A percentile compares a stretch with the other conserved stretches of the same genome.
Evolutionary conservation across 2,113 vertebrate genomes (phyloP).

Genomic region (Vicugna pacos): DNA sequence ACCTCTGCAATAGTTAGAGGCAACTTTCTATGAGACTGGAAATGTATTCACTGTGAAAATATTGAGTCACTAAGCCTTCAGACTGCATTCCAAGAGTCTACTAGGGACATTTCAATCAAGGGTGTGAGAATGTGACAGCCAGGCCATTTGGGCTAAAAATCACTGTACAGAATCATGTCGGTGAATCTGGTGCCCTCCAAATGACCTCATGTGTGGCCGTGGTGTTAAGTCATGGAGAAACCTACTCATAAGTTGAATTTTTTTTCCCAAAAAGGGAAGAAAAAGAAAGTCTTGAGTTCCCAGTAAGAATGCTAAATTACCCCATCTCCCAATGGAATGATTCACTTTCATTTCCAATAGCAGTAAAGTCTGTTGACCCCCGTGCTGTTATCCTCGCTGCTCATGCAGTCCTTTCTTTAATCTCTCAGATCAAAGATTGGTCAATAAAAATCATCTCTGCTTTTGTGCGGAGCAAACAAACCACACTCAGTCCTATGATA

Average conservation of each 20-base stretch:
- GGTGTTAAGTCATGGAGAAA: conserved; percentile 87
- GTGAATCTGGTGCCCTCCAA: conserved; percentile 88
- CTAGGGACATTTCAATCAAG: conserved; percentile 90
- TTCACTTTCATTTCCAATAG: conserved; percentile 91
- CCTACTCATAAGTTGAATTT: conserved; percentile 84
- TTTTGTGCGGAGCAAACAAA: conserved; percentile 91
- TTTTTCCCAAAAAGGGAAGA: conserved; percentile 53
- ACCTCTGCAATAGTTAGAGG: conserved; percentile 85
- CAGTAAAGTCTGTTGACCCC: conserved; percentile 91
- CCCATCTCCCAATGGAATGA: conserved; percentile 86
- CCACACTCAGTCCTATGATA: conserved; percentile 85
- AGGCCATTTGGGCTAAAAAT: conserved; percentile 88
- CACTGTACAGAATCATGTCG: conserved; percentile 86
- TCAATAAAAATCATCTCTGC: conserved; percentile 93
- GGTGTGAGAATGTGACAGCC: conserved; percentile 85
- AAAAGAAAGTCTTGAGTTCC: conserved; percentile 81
- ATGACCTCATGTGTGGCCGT: conserved; percentile 86
- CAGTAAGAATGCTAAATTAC: conserved; percentile 88
- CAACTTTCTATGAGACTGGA: conserved; percentile 86
- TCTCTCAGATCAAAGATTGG: conserved; percentile 93
- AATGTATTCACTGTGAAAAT: conserved; percentile 89
- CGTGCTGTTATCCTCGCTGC: conserved; percentile 87
- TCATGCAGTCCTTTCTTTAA: conserved; percentile 92
- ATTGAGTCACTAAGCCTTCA: conserved; percentile 89
- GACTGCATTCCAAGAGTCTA: conserved; percentile 91